These are phyloP conservation scores for Neoscelio sp. DNA, from an alignment of 2,888 invertebrate genomes.

Conservation along the genomic window DNA sequence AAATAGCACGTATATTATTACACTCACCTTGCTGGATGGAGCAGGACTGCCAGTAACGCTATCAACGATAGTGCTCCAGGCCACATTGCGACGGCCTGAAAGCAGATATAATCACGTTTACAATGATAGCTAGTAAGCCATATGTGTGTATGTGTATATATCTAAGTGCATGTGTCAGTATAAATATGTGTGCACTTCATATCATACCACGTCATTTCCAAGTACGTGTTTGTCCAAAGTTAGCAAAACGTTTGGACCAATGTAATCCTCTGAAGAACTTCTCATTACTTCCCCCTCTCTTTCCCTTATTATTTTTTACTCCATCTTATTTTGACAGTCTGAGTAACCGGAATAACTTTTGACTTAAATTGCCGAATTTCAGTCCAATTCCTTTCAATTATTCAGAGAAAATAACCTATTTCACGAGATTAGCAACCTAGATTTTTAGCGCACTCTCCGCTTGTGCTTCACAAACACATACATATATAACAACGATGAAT, in stretches of 20 bases:
- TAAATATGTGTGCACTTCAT: conserved; percentile 23
- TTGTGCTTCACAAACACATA: conserved; percentile 8
- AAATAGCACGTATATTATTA: conserved; percentile 53
- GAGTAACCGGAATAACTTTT: conserved; percentile 61
- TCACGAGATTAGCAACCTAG: conserved; percentile 53
- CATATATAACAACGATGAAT: conserved; percentile 34
- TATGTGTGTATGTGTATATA: conserved; percentile 17
- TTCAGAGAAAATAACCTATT: conserved; percentile 54
- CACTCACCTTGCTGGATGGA: conserved; percentile 80
- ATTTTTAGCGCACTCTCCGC: conserved; percentile 39
- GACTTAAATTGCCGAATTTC: conserved; percentile 34
- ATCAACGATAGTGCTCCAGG: conserved; percentile 82
- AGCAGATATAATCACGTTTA: conserved; percentile 75
- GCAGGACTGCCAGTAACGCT: conserved; percentile 81
- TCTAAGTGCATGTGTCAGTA: conserved; percentile 8
- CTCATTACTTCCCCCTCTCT: background rate
- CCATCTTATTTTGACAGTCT: conserved; percentile 61
- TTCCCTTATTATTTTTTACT: conserved; percentile 13
- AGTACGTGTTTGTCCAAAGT: conserved; percentile 25
- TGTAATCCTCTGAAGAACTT: background rate
- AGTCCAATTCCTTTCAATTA: conserved; percentile 52
- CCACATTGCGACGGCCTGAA: conserved; percentile 83
- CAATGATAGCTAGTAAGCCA: conserved; percentile 64
- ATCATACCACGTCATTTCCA: conserved; percentile 16
- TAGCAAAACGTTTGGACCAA: background rate